Evolutionary conservation across 2,888 invertebrate genomes (phyloP), one percentile per base, ranked within the genome.

Genomic region (Electrophaes corylata): DNA sequence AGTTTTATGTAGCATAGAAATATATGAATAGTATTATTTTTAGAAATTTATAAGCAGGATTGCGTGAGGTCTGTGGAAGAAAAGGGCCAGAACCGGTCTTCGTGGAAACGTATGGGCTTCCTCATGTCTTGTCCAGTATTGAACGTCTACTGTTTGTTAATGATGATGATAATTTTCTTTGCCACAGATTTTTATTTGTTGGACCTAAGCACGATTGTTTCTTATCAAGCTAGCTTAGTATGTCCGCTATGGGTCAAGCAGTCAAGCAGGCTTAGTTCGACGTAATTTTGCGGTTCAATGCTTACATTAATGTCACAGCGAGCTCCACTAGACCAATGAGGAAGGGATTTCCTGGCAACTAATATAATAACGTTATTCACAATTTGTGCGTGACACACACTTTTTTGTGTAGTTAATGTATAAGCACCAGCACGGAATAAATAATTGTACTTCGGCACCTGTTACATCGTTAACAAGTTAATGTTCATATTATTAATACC

Each of bases 221-320:
- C 23, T n/a, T 31, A 39, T 46, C 29, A 31, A 39, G 12, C 39
- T 16, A 45, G 46, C 53, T 53, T 54, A 54, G 11, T 11, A 39
- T 31, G 39, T 47, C 31, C 12, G 46, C 39, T 10, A 49, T 37
- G 29, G 47, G 35, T 43, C 39, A 39, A 44, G 14, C 26, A 37
- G 39, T 37, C 35, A 44, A 4, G 35, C 16, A 33, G 41, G 41
- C 40, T 54, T 54, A 53, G 40, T 46, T 48, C 57, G 35, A 44
- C 41, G 53, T 69, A 69, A 70, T 71, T 60, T 56, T 57, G 48
- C 16, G 61, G 62, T 59, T 58, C 62, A 18, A 20, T 56, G 54
- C 35, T 48, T 43, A 40, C 33, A 54, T 54, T 54, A 43, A 33
- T 43, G 29, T 12, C 29, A 44, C 29, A 18, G 31, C 5, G 11